Conservation (phyloP, 2,888 invertebrate species). For the Phytoseiulus persimilis region DNA sequence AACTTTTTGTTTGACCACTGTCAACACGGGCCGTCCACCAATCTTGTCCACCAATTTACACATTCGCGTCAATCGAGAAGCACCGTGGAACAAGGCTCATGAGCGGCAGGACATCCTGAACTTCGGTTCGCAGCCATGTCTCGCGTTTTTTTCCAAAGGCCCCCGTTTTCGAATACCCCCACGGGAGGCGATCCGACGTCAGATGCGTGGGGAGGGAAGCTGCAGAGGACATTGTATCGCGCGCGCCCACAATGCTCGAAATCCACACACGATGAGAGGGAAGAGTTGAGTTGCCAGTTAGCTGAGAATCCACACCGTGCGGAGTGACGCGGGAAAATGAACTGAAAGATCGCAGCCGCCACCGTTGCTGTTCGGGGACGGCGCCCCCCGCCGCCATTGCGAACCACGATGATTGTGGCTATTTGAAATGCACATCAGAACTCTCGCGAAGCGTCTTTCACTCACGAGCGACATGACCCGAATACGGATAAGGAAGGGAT, state of each 20-base stretch:
- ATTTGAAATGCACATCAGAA: background rate
- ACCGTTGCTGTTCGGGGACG: background rate
- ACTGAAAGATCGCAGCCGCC: background rate
- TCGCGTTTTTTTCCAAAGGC: no score
- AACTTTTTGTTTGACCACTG: conserved; percentile 36
- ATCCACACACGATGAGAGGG: background rate
- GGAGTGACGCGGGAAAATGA: background rate
- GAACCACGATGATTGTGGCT: background rate
- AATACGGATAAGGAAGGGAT: background rate
- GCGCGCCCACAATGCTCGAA: no score
- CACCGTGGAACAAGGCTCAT: background rate
- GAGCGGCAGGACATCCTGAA: no score
- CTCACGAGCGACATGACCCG: background rate
- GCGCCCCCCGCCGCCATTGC: background rate
- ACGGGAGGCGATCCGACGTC: no score
- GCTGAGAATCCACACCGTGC: background rate
- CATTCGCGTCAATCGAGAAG: background rate
- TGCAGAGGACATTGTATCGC: no score
- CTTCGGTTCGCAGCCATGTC: no score
- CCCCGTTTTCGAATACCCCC: no score
- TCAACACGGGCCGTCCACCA: conserved; percentile 16
- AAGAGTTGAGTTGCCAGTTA: background rate
- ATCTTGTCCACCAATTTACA: conserved; percentile 31
- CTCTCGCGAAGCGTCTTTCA: background rate
- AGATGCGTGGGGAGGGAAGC: no score